Conservation (phyloP, 2,113 vertebrate species). For the Ailuropoda melanoleuca region DNA sequence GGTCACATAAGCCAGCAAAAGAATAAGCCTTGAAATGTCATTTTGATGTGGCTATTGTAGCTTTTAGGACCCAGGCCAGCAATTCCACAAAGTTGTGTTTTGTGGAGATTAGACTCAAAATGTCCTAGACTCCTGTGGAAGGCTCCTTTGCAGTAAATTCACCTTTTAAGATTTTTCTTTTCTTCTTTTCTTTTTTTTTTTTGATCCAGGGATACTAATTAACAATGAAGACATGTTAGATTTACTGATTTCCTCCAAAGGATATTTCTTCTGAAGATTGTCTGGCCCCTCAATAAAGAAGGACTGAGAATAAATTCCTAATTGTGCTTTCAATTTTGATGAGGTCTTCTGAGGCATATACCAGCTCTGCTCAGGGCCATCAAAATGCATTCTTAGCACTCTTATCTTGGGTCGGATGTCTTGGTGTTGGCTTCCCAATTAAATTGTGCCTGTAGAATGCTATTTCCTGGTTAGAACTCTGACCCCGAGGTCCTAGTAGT, state of each 20-base stretch:
- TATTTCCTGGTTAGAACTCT: slow-evolving; percentile 9
- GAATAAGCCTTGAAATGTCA: neutral
- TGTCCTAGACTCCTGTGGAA: neutral
- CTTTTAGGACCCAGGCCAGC: neutral
- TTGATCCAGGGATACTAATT: neutral
- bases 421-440: neutral
- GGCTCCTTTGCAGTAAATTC: neutral
- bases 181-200: neutral
- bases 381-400: neutral
- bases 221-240: neutral
- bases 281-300: neutral
- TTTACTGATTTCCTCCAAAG: slow-evolving; percentile 23
- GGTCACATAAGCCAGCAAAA: rapidly evolving
- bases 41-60: neutral
- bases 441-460: neutral
- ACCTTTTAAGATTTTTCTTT: neutral
- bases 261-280: neutral
- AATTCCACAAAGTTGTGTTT: neutral
- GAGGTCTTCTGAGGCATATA: neutral
- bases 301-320: rapidly evolving
- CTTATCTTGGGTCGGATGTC: neutral
- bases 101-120: neutral
- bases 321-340: neutral
- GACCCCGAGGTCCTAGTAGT: neutral
- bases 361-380: neutral